Conservation (phyloP, 2,888 invertebrate genomes). For the Bembecia ichneumoniformis region DNA sequence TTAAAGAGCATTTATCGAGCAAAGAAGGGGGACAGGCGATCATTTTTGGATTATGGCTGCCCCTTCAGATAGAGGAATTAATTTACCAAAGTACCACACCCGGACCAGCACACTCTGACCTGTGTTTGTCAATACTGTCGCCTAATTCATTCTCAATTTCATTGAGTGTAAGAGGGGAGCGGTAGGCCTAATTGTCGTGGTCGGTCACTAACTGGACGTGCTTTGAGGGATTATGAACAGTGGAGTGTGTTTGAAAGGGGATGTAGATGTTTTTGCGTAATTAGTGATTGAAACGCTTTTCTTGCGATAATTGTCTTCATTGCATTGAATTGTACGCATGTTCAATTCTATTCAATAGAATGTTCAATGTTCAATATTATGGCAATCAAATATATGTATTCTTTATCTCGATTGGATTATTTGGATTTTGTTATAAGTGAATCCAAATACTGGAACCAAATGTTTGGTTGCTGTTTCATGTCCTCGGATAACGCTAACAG, state of each 20-base stretch:
- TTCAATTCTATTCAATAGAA: too few relatives aligned
- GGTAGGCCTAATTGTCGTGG: constrained; percentile 25
- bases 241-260: constrained; percentile 42
- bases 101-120: constrained; percentile 34
- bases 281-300: constrained; percentile 46
- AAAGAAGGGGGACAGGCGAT: constrained; percentile 55
- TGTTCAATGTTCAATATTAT: too few relatives aligned
- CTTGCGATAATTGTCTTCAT: constrained; percentile 30
- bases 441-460: too few relatives aligned
- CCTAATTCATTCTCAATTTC: constrained; percentile 8
- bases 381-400: too few relatives aligned
- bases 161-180: constrained; percentile 15
- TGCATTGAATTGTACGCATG: too few relatives aligned
- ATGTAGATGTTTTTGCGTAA: constrained; percentile 62
- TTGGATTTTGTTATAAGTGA: too few relatives aligned
- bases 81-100: constrained; percentile 45
- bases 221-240: constrained; percentile 61
- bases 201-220: constrained; percentile 51
- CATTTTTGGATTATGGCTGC: constrained; percentile 68
- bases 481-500: too few relatives aligned
- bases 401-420: too few relatives aligned
- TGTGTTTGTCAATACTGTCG: constrained; percentile 18
- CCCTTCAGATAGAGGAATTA: constrained; percentile 62
- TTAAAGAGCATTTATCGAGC: constrained; percentile 61
- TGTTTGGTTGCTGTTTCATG: too few relatives aligned